phyloP scores from a whole-genome alignment of 2,888 invertebrate genomes.

The Portevinia maculata region DNA sequence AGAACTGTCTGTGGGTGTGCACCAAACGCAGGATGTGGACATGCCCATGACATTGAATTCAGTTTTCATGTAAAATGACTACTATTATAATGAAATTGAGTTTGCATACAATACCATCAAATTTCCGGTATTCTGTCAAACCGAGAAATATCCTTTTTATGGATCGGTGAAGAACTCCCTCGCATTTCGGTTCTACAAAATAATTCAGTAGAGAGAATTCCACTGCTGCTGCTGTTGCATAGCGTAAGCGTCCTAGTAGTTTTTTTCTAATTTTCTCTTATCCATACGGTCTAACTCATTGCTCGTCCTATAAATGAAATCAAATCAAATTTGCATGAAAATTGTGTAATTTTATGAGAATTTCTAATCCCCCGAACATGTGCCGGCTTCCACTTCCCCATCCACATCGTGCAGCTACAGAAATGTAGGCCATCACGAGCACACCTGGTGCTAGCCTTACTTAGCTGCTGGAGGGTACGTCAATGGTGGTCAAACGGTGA shows the following conservation, averaged over 20 bases:
- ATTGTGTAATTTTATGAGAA: slow-evolving; percentile 72
- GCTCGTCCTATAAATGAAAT: slow-evolving; percentile 54
- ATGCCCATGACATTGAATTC: slow-evolving; percentile 1
- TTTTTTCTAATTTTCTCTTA: slow-evolving; percentile 44
- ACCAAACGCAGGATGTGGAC: slow-evolving; percentile 12
- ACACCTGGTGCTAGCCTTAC: slow-evolving; percentile 23
- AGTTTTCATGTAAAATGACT: slow-evolving; percentile 25
- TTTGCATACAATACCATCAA: slow-evolving; percentile 55
- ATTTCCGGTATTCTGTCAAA: slow-evolving; percentile 47
- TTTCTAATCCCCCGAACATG: slow-evolving; percentile 22
- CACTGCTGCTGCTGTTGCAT: slow-evolving; percentile 16
- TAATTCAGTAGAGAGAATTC: not conserved
- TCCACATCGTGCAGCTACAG: not conserved
- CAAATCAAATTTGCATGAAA: slow-evolving; percentile 72
- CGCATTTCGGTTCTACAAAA: not conserved
- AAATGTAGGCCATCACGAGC: slow-evolving; percentile 4
- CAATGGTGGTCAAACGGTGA: slow-evolving; percentile 49
- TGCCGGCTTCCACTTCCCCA: too few relatives aligned
- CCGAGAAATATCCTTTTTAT: slow-evolving; percentile 37
- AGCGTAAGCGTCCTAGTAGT: slow-evolving; percentile 6
- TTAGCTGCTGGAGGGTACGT: slow-evolving; percentile 9
- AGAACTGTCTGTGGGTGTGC: slow-evolving; percentile 17
- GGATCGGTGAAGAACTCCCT: slow-evolving; percentile 21
- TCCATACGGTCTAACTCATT: slow-evolving; percentile 42
- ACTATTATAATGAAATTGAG: slow-evolving; percentile 60